Conservation (phyloP, 2,888 invertebrate species). For the Heteropelma amictum region DNA sequence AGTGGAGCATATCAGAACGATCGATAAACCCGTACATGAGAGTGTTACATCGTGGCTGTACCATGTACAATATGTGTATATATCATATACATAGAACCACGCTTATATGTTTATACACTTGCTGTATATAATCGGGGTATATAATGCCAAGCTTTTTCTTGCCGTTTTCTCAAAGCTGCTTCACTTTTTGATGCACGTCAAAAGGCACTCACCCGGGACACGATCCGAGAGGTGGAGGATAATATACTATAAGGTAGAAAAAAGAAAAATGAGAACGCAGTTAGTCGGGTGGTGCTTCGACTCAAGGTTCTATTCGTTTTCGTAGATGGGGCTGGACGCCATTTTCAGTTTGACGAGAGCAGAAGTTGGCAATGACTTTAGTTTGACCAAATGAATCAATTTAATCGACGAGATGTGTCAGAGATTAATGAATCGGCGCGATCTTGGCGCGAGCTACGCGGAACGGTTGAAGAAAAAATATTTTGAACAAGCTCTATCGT, state of each 20-base stretch:
- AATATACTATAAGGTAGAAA: background rate
- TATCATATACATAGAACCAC: background rate
- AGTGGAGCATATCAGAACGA: slow-evolving; percentile 33
- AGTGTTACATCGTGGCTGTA: slow-evolving; percentile 24
- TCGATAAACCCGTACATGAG: slow-evolving; percentile 40
- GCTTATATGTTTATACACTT: slow-evolving; percentile 15
- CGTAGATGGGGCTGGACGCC: background rate
- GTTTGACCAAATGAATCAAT: too few relatives aligned
- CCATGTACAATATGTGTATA: background rate
- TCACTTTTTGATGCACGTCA: slow-evolving; percentile 39
- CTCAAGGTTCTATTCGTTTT: background rate
- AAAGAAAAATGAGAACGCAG: background rate
- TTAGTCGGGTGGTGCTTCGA: background rate
- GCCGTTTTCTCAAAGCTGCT: slow-evolving; percentile 41
- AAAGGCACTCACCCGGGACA: slow-evolving; percentile 32
- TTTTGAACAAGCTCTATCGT: background rate
- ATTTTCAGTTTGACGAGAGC: background rate
- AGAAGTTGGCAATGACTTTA: too few relatives aligned
- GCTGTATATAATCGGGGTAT: slow-evolving; percentile 3
- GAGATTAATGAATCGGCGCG: too few relatives aligned
- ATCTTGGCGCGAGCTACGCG: too few relatives aligned
- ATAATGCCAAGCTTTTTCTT: slow-evolving; percentile 33
- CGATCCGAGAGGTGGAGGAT: background rate
- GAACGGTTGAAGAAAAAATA: background rate
- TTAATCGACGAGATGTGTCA: too few relatives aligned